These are phyloP conservation scores for Hylaeus volcanicus DNA, from an alignment of 1,140 invertebrate genomes.

Conservation along the genomic window DNA sequence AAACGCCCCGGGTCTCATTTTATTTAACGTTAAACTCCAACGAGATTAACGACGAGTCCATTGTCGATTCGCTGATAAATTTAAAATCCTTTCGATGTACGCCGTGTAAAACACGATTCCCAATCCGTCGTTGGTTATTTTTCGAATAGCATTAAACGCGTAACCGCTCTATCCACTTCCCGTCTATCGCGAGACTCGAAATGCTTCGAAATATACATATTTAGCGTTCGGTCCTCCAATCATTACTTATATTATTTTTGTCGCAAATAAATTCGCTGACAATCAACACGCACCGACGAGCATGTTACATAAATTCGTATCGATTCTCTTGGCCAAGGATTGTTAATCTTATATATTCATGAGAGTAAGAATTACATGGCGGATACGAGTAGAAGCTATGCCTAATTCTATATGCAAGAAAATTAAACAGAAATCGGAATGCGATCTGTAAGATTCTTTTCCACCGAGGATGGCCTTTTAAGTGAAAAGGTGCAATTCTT, in stretches of 20 bases:
- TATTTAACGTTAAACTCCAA: slow-evolving; percentile 15
- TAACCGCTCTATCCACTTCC: not conserved
- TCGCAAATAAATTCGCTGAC: not conserved
- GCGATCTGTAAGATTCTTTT: too few species aligned
- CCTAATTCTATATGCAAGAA: too few species aligned
- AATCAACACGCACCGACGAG: too few species aligned
- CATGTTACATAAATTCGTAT: too few species aligned
- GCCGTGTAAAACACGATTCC: slow-evolving; percentile 5
- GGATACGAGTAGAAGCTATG: too few species aligned
- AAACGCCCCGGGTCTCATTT: not conserved
- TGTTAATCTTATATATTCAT: too few species aligned
- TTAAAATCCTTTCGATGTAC: slow-evolving; percentile 33
- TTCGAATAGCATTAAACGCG: slow-evolving; percentile 16
- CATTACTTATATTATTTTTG: not conserved
- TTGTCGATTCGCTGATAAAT: not conserved
- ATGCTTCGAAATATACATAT: slow-evolving; percentile 22
- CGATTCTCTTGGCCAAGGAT: too few species aligned
- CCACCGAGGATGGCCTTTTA: too few species aligned
- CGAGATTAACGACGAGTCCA: slow-evolving; percentile 18
- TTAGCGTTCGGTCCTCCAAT: not conserved
- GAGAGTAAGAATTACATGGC: too few species aligned
- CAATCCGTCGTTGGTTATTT: not conserved
- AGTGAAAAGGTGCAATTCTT: too few species aligned
- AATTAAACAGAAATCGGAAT: too few species aligned
- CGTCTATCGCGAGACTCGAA: not conserved